Evolutionary conservation across 2,113 vertebrate genomes (phyloP).

Genomic region (Nanorana parkeri): DNA sequence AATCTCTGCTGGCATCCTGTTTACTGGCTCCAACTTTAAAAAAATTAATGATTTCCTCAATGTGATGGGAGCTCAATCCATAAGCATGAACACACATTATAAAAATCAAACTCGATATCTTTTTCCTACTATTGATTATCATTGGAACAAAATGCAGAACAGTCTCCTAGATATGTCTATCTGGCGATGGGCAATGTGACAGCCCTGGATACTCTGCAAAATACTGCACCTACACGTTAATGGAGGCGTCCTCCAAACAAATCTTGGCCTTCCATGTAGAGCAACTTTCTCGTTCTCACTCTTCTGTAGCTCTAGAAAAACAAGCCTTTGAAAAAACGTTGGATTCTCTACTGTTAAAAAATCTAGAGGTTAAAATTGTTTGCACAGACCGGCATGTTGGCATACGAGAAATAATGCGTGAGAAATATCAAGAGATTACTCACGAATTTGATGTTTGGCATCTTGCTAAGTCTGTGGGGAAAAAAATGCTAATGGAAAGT

Average conservation of each 20-base stretch:
- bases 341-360: neutral
- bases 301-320: neutral
- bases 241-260: neutral
- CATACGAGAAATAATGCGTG: neutral
- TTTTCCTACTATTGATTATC: neutral
- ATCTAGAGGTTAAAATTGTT: neutral
- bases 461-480: neutral
- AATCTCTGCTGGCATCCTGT: neutral
- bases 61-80: neutral
- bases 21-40: neutral
- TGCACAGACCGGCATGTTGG: neutral
- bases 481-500: neutral
- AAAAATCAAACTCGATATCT: neutral
- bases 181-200: neutral
- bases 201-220: too few species aligned
- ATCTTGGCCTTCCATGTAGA: neutral
- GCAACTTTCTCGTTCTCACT: neutral
- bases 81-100: neutral
- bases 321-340: neutral
- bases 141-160: neutral
- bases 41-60: neutral
- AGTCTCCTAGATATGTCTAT: neutral
- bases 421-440: neutral
- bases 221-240: neutral
- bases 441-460: neutral